Evolutionary conservation across 35 echinoderm and acorn worm genomes (phyloP).

Genomic region (Anneissia japonica): DNA sequence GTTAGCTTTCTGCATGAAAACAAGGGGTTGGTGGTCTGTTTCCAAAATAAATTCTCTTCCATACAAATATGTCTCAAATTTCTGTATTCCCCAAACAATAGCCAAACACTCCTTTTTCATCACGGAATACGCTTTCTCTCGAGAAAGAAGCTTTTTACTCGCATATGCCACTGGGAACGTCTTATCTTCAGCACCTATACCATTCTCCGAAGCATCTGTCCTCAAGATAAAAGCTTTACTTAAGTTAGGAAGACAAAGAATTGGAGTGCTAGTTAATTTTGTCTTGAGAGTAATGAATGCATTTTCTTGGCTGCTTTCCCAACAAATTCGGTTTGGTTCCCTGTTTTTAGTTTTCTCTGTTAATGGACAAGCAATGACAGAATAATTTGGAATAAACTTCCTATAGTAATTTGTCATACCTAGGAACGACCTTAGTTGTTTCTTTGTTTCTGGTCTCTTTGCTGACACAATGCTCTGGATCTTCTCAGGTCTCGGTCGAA

Average conservation of each 20-base stretch:
- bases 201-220: conserved; percentile 42
- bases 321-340: neutral
- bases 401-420: conserved; percentile 14
- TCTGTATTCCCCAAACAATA: conserved; percentile 48
- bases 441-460: neutral
- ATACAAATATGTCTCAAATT: conserved; percentile 28
- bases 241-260: neutral
- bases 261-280: neutral
- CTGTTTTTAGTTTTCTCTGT: neutral
- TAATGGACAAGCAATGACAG: conserved; percentile 11
- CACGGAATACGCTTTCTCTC: conserved; percentile 36
- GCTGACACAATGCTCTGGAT: neutral
- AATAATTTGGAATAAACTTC: conserved; percentile 12
- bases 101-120: conserved; percentile 45
- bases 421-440: no score
- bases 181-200: conserved; percentile 8
- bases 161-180: conserved; percentile 26
- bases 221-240: conserved; percentile 7
- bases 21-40: conserved; percentile 44
- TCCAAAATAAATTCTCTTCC: conserved; percentile 28
- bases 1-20: conserved; percentile 16
- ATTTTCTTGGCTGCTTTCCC: neutral
- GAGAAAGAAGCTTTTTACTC: conserved; percentile 8
- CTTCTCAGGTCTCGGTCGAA: neutral
- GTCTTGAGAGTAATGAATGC: neutral